These are phyloP conservation scores for Sus scrofa DNA, from an alignment of 2,113 vertebrate species.

Conservation along the genomic window DNA sequence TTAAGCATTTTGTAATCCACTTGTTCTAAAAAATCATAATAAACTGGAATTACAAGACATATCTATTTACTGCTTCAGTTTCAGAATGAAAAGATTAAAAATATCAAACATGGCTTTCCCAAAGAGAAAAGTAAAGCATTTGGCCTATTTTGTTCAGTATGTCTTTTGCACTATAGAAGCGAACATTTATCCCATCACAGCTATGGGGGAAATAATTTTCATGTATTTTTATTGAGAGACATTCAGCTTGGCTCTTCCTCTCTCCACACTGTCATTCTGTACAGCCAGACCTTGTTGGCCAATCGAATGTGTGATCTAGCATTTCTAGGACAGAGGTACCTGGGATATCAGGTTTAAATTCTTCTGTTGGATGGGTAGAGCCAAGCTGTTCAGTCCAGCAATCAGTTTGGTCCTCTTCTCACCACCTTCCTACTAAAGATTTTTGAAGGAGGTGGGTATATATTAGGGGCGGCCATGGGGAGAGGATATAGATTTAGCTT, in stretches of 20 bases:
- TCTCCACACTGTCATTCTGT: background rate
- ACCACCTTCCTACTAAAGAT: background rate
- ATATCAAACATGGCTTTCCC: background rate
- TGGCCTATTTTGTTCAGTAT: background rate
- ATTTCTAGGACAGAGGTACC: background rate
- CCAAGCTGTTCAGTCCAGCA: background rate
- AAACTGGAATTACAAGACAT: background rate
- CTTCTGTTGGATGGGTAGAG: background rate
- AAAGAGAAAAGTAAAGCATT: background rate
- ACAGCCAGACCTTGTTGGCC: background rate
- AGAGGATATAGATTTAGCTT: background rate
- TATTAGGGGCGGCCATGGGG: rapidly evolving
- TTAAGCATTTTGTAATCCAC: background rate
- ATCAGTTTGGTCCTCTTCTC: background rate
- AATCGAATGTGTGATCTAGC: background rate
- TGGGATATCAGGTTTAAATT: background rate
- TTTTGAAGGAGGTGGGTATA: background rate
- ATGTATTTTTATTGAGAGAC: background rate
- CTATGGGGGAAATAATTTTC: background rate
- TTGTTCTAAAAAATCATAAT: background rate
- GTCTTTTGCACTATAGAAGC: background rate
- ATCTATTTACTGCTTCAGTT: background rate
- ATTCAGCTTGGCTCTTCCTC: background rate
- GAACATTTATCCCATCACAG: background rate
- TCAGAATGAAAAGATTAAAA: background rate